A percentile compares a stretch with the other conserved stretches of the same genome.
Evolutionary conservation across 2,888 invertebrate genomes (phyloP).

Genomic region (Branchipolynoe longqiensis): DNA sequence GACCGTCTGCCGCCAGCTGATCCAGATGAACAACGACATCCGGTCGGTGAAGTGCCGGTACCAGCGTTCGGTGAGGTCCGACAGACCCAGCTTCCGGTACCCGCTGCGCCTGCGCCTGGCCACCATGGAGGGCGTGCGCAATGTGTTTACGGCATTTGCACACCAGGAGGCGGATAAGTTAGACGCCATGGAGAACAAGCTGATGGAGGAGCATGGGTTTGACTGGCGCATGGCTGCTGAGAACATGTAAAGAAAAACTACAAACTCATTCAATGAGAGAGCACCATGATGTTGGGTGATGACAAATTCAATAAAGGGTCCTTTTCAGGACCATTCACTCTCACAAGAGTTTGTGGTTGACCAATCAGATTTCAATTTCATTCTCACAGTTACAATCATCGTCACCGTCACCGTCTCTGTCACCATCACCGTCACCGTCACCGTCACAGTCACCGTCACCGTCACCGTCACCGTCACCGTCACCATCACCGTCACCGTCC

Average conservation of each 20-base stretch:
- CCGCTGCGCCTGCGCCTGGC: background rate
- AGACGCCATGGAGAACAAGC: slow-evolving; percentile 17
- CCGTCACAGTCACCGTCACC: no score
- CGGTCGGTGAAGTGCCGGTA: background rate
- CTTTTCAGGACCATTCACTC: slow-evolving; percentile 17
- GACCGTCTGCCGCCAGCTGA: slow-evolving; percentile 44
- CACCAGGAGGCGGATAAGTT: slow-evolving; percentile 18
- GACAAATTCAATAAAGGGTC: background rate
- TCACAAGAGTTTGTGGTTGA: slow-evolving; percentile 44
- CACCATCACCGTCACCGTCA: no score
- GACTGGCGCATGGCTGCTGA: background rate
- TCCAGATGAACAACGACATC: slow-evolving; percentile 30
- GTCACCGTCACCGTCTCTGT: no score
- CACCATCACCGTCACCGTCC: no score
- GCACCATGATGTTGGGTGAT: background rate
- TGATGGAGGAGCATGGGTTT: background rate
- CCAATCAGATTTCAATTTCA: no score
- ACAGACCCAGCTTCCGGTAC: slow-evolving; percentile 24
- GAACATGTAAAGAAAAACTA: background rate
- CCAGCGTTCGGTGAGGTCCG: background rate
- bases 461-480: no score
- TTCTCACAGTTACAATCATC: no score
- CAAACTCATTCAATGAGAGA: background rate
- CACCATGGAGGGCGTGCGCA: slow-evolving; percentile 6
- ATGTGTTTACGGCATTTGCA: background rate